Percentiles rank a stretch among this genome's conserved stretches.
These are phyloP conservation scores for Hylaea fasciaria DNA, from an alignment of 2,888 invertebrate species.

Conservation along the genomic window DNA sequence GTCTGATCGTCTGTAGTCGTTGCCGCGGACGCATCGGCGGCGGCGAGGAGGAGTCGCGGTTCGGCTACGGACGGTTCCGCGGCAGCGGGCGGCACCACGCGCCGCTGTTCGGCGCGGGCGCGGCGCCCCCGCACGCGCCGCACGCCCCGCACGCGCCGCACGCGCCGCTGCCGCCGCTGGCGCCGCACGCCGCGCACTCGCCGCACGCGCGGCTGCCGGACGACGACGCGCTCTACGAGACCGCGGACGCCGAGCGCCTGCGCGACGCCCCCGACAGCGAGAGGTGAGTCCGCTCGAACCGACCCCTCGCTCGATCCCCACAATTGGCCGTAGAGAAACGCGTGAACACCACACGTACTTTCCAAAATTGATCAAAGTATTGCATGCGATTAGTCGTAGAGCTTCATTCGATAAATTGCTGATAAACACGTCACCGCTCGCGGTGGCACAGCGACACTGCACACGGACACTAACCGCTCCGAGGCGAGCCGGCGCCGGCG, in stretches of 20 bases:
- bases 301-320: not conserved
- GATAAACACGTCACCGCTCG: not conserved
- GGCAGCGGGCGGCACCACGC: constrained; percentile 68
- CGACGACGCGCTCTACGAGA: constrained; percentile 95
- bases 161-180: constrained; percentile 73
- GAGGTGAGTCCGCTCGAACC: constrained; percentile 86
- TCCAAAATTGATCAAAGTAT: constrained; percentile 7
- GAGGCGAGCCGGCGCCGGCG: constrained; percentile 5
- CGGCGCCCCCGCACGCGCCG: constrained; percentile 56
- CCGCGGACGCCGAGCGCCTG: constrained; percentile 89
- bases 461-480: constrained; percentile 32
- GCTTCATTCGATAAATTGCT: constrained; percentile 18
- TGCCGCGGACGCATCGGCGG: constrained; percentile 69
- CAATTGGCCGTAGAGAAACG: constrained; percentile 5
- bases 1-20: constrained; percentile 70
- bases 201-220: constrained; percentile 83
- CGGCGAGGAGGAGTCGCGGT: constrained; percentile 88
- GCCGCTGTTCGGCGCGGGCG: constrained; percentile 68
- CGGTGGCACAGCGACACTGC: constrained; percentile 20
- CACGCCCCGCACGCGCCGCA: constrained; percentile 77
- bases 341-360: constrained; percentile 13
- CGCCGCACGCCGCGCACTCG: constrained; percentile 71
- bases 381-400: constrained; percentile 6
- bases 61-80: constrained; percentile 89
- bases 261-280: constrained; percentile 94